phyloP scores from a whole-genome alignment of 2,888 invertebrate genomes.

The Siphonodentalium dalli region DNA sequence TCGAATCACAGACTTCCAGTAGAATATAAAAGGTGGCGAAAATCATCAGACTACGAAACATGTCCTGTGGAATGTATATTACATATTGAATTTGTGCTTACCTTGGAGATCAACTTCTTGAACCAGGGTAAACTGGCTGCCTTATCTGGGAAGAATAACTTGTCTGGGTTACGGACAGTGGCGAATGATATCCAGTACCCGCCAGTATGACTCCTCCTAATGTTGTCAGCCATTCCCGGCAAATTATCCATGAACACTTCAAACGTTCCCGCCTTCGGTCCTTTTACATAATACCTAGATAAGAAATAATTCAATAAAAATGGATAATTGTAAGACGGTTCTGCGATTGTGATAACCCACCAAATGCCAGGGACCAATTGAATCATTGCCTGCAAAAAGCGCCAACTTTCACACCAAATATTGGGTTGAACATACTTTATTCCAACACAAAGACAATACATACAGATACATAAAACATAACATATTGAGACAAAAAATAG shows the following conservation, averaged over 20 bases:
- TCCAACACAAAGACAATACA: no score
- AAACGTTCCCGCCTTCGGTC: constrained; percentile 78
- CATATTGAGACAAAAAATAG: no score
- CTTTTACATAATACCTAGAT: constrained; percentile 76
- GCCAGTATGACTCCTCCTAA: constrained; percentile 63
- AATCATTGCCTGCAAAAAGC: neutral
- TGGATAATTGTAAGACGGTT: neutral
- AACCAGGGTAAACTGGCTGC: constrained; percentile 42
- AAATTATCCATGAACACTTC: constrained; percentile 82
- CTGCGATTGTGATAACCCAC: neutral
- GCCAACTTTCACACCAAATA: no score
- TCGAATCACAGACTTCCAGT: no score
- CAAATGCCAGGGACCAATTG: neutral
- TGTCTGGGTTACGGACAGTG: constrained; percentile 31
- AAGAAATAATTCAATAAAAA: neutral
- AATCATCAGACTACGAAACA: no score
- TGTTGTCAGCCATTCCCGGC: constrained; percentile 75
- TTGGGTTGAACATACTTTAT: no score
- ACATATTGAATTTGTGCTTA: no score
- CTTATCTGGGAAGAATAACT: constrained; percentile 42
- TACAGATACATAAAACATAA: no score
- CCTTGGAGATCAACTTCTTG: constrained; percentile 47
- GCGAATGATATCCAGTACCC: constrained; percentile 65
- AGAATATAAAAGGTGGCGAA: no score
- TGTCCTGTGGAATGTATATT: no score